These are phyloP conservation scores for Mythimna vitellina DNA, from an alignment of 2,888 invertebrate species.

Conservation along the genomic window DNA sequence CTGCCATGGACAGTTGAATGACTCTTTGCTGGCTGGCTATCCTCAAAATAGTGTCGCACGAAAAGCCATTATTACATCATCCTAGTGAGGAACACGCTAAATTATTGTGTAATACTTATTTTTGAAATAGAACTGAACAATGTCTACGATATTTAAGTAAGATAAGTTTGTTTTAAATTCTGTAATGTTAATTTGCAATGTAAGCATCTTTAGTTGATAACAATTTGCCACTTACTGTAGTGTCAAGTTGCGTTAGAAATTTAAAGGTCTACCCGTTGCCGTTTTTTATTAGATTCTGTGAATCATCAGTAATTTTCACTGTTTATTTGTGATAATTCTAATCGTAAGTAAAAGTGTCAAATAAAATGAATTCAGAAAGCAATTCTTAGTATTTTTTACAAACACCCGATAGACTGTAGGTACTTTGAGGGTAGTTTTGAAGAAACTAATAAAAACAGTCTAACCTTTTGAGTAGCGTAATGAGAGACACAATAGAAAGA, in stretches of 20 bases:
- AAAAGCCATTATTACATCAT: conserved; percentile 37
- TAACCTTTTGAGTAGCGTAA: too few species aligned
- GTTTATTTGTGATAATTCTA: conserved; percentile 88
- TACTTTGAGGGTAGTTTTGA: too few species aligned
- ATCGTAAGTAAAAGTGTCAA: conserved; percentile 83
- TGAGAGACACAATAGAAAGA: too few species aligned
- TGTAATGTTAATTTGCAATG: conserved; percentile 67
- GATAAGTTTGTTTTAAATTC: conserved; percentile 59
- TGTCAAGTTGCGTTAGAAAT: conserved; percentile 72
- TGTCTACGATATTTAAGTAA: conserved; percentile 49
- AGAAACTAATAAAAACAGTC: too few species aligned
- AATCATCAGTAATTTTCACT: conserved; percentile 87
- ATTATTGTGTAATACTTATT: conserved; percentile 66
- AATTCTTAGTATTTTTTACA: conserved; percentile 57
- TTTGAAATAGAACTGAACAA: conserved; percentile 62
- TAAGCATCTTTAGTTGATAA: conserved; percentile 67
- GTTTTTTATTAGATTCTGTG: conserved; percentile 87
- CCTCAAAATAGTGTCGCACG: conserved; percentile 39
- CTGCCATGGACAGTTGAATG: conserved; percentile 66
- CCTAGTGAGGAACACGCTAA: conserved; percentile 55
- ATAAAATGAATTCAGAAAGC: conserved; percentile 73
- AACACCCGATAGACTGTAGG: too few species aligned
- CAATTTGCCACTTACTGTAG: conserved; percentile 70
- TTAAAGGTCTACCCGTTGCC: conserved; percentile 77
- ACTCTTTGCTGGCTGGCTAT: conserved; percentile 49